Evolutionary conservation across 2,797 vertebrate genomes (phyloP).

Genomic region (Spinus olivaceus): DNA sequence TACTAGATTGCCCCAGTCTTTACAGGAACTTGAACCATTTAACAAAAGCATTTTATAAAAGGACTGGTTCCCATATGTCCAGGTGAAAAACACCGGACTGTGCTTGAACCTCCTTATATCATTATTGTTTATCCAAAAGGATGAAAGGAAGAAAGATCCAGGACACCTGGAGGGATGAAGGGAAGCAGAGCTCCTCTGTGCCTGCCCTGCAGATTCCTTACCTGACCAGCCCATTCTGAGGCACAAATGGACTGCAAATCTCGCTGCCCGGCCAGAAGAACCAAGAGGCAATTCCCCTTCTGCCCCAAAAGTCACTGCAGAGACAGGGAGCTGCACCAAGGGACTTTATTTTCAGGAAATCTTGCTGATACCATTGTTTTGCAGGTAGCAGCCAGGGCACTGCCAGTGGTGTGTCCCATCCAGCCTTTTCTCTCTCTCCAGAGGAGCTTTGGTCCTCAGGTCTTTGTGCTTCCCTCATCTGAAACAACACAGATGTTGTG

Average conservation of each 20-base stretch:
- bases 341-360: neutral
- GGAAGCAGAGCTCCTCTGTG: neutral
- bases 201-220: neutral
- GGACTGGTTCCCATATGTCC: slow-evolving; percentile 27
- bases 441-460: neutral
- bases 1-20: neutral
- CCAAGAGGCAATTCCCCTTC: neutral
- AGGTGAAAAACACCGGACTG: neutral
- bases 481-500: neutral
- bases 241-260: neutral
- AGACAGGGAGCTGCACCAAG: neutral
- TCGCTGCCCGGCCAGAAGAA: neutral
- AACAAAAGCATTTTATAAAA: neutral
- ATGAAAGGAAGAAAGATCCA: slow-evolving; percentile 30
- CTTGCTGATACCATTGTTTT: accelerated
- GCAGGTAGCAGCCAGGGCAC: neutral
- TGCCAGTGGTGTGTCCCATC: neutral
- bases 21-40: neutral
- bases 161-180: slow-evolving; percentile 22
- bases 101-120: slow-evolving; percentile 5
- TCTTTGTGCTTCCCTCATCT: neutral
- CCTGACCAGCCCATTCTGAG: neutral
- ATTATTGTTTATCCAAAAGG: slow-evolving; percentile 19
- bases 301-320: accelerated
- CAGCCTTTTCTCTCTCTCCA: neutral